phyloP scores from a whole-genome alignment of 2,113 vertebrate genomes.

The Ctenodactylus gundi region DNA sequence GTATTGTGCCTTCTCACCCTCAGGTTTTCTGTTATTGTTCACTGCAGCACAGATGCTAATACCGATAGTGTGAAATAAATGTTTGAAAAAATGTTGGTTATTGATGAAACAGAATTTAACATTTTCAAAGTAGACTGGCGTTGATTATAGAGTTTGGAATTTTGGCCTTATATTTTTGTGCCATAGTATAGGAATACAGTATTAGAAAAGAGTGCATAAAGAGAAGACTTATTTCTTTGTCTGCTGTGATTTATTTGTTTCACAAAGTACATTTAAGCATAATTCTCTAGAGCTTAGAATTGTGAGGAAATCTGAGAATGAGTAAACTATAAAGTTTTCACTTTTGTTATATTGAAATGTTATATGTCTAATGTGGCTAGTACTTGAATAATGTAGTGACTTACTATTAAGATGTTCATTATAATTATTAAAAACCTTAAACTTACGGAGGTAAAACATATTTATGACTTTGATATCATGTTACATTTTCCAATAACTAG shows the following conservation, averaged over 20 bases:
- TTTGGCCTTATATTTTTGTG: neutral
- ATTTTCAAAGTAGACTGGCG: neutral
- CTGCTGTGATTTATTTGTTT: constrained; percentile 20
- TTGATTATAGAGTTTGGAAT: neutral
- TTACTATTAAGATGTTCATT: neutral
- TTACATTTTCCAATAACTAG: neutral
- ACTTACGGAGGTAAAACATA: neutral
- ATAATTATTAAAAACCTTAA: neutral
- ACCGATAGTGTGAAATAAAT: neutral
- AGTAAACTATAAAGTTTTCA: neutral
- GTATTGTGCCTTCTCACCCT: neutral
- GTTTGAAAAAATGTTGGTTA: neutral
- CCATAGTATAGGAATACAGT: neutral
- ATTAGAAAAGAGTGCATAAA: neutral
- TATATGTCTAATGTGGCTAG: neutral
- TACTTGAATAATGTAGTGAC: neutral
- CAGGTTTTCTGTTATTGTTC: neutral
- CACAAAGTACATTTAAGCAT: neutral
- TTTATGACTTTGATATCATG: neutral
- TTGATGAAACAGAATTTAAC: neutral
- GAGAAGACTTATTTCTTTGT: neutral
- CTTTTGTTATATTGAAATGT: neutral
- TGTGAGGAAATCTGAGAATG: constrained; percentile 6
- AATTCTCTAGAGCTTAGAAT: neutral
- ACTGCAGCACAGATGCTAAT: neutral